Conservation (phyloP, 2,888 invertebrate species). For the Pachycephus smyrnensis region DNA sequence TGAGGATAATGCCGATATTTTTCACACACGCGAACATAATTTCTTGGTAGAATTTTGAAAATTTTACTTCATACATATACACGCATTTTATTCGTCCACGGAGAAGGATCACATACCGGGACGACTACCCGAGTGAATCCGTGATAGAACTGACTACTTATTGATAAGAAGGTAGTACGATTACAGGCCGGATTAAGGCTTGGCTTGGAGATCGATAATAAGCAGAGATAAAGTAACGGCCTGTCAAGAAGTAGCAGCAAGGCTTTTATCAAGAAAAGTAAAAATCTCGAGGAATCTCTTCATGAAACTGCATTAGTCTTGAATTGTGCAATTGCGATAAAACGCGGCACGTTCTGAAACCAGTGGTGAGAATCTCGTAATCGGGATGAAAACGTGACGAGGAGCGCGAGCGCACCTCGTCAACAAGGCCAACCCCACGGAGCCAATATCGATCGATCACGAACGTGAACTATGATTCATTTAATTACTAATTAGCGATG, state of each 20-base stretch:
- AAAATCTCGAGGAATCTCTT: neutral
- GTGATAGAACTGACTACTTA: constrained; percentile 10
- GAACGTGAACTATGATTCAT: neutral
- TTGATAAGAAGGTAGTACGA: constrained; percentile 14
- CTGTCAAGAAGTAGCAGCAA: neutral
- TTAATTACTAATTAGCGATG: neutral
- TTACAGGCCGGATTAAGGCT: constrained; percentile 15
- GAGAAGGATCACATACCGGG: neutral
- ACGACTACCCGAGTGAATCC: neutral
- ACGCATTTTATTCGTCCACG: neutral
- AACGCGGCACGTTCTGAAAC: neutral
- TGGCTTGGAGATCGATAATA: constrained; percentile 14
- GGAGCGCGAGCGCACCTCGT: neutral
- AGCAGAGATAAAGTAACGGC: constrained; percentile 10
- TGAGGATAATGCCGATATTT: constrained; percentile 23
- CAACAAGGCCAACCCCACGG: neutral
- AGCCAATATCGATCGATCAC: neutral
- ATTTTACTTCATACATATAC: neutral
- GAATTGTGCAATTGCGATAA: neutral
- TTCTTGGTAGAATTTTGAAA: neutral
- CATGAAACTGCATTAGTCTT: neutral
- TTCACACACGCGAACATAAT: constrained; percentile 17
- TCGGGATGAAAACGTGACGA: neutral
- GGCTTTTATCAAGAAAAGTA: neutral
- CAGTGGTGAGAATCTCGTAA: neutral